Evolutionary conservation across 2,888 invertebrate genomes (phyloP), one percentile per base, ranked within the genome.

Genomic region (Philaethria dido): DNA sequence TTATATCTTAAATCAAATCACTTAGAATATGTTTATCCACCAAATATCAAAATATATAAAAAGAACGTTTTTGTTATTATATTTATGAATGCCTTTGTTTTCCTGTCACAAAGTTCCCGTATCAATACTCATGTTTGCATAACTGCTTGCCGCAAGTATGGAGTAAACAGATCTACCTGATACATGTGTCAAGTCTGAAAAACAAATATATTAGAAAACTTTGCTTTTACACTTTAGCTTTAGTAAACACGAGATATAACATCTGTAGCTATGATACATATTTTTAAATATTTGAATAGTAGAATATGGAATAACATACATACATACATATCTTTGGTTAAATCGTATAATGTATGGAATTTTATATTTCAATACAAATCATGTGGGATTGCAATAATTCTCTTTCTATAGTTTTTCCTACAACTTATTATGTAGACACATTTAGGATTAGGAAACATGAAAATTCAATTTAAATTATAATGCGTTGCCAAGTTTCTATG

Each of bases 121-220:
- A 89, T 87, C 86, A 83, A 87, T 88, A 86, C 83, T 77, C 71
- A 36, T 87, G 89, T 91, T 90, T 90, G 89, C 90, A 89, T 89
- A 89, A 89, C 83, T 86, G 83, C 87, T 88, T 80, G 73, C 78
- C 74, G 68, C 79, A 72, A 72, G 76, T 77, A 74, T 75, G 81
- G 78, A 80, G 88, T 84, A 88, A 88, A 89, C 88, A 87, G 71
- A 76, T 66, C 48, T 83, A 77, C 75, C 72, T 73, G 67, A 72
- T 64, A 78, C 86, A 86, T 88, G 85, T 88, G 86, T 77, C 57
- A 20, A 36, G 48, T 62, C 50, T 64, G 67, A 69, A 69, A 73
- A 72, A 72, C 71, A 72, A 72, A 71, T 68, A 73, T 72, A 71
- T 73, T 59, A 66, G 25, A 54, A 44, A 71, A 69, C 59, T 64